These are phyloP conservation scores for Orthonychiurus folsomi DNA, from an alignment of 2,888 invertebrate species.

Conservation along the genomic window DNA sequence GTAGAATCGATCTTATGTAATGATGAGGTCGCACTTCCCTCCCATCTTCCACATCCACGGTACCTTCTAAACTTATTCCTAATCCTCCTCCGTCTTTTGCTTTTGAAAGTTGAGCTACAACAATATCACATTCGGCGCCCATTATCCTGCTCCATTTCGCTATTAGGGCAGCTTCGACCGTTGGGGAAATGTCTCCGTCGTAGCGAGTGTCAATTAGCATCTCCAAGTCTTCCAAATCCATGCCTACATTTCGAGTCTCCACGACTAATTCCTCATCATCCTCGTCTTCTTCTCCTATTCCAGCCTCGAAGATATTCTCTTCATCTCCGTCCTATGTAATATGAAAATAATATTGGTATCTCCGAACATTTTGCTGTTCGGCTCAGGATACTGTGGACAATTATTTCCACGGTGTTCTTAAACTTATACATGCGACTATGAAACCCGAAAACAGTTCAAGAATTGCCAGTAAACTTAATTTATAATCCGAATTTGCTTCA, in stretches of 20 bases:
- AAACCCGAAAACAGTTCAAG: too few species aligned
- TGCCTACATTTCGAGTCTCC: constrained; percentile 55
- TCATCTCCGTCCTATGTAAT: constrained; percentile 58
- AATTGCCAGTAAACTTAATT: too few species aligned
- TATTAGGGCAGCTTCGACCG: constrained; percentile 61
- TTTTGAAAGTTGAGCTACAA: constrained; percentile 88
- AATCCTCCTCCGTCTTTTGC: constrained; percentile 85
- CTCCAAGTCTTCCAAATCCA: constrained; percentile 58
- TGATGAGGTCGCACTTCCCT: constrained; percentile 96
- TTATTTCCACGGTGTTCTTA: not conserved
- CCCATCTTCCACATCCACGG: constrained; percentile 96
- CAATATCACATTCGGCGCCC: constrained; percentile 66
- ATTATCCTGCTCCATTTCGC: constrained; percentile 76
- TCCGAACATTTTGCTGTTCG: too few species aligned
- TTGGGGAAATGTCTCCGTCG: constrained; percentile 57
- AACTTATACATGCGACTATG: too few species aligned
- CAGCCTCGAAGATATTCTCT: constrained; percentile 22
- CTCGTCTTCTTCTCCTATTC: constrained; percentile 43
- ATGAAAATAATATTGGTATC: constrained; percentile 20
- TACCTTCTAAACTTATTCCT: constrained; percentile 94
- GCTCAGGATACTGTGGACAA: not conserved
- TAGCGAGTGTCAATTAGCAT: constrained; percentile 46
- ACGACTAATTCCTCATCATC: constrained; percentile 42
- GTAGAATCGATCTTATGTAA: constrained; percentile 82
- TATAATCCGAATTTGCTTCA: too few species aligned